These are phyloP conservation scores for Ameiurus melas DNA, from an alignment of 2,113 vertebrate genomes.

Conservation along the genomic window DNA sequence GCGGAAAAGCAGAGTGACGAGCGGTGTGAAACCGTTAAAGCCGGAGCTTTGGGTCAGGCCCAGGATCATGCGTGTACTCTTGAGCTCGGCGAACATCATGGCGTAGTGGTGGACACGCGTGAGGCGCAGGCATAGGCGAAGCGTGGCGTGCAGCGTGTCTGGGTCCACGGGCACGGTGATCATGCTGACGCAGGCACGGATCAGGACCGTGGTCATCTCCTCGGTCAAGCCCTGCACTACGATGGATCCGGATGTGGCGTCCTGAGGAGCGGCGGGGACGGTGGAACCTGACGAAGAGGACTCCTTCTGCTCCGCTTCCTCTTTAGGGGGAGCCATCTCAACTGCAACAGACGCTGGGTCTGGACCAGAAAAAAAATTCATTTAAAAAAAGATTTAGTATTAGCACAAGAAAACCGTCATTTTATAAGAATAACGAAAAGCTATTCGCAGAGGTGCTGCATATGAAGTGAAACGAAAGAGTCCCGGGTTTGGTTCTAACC, in stretches of 20 bases:
- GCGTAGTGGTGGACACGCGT: slow-evolving; percentile 90
- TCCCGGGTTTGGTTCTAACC: slow-evolving; percentile 40
- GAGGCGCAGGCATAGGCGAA: slow-evolving; percentile 88
- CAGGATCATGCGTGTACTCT: slow-evolving; percentile 91
- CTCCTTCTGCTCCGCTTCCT: slow-evolving; percentile 69
- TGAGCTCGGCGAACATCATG: slow-evolving; percentile 93
- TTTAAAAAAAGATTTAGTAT: background rate
- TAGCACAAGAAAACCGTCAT: background rate
- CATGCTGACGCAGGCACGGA: slow-evolving; percentile 92
- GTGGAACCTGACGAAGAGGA: slow-evolving; percentile 55
- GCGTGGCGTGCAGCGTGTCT: slow-evolving; percentile 89
- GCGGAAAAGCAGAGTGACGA: slow-evolving; percentile 89
- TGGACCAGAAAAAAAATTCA: slow-evolving; percentile 14
- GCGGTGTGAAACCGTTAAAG: slow-evolving; percentile 91
- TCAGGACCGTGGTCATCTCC: slow-evolving; percentile 89
- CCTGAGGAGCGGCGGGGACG: slow-evolving; percentile 52
- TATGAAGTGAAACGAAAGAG: background rate
- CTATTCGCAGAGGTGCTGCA: background rate
- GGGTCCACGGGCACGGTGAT: slow-evolving; percentile 92
- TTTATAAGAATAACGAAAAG: background rate
- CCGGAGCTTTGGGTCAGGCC: slow-evolving; percentile 88
- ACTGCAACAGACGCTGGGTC: slow-evolving; percentile 67
- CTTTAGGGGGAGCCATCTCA: slow-evolving; percentile 73
- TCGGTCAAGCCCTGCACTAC: slow-evolving; percentile 86
- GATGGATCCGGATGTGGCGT: slow-evolving; percentile 68